phyloP scores from a whole-genome alignment of 2,113 vertebrate genomes.

The Manacus vitellinus region DNA sequence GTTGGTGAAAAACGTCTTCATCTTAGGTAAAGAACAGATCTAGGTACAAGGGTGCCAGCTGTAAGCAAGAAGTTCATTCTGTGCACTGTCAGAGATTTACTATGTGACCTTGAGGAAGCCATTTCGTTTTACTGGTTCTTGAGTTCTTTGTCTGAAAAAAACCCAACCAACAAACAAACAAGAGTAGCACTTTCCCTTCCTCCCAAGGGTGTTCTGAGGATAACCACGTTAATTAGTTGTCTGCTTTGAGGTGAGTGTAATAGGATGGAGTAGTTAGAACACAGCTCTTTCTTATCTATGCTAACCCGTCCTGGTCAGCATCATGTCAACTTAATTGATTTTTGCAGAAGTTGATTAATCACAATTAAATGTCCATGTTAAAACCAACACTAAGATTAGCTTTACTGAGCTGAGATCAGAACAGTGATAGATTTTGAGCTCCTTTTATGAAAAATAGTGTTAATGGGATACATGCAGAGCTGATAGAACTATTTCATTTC shows the following conservation, averaged over 20 bases:
- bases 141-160: neutral
- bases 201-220: neutral
- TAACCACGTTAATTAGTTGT: constrained; percentile 28
- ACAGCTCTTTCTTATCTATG: constrained; percentile 35
- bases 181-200: neutral
- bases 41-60: neutral
- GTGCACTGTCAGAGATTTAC: neutral
- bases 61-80: neutral
- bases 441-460: constrained; percentile 25
- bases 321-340: constrained; percentile 55
- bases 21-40: neutral
- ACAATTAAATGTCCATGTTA: constrained; percentile 39
- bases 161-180: neutral
- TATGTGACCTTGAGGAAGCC: neutral
- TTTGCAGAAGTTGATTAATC: constrained; percentile 43
- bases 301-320: constrained; percentile 34
- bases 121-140: neutral
- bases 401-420: constrained; percentile 44
- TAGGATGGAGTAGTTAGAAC: neutral
- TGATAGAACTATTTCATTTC: neutral
- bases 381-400: constrained; percentile 9
- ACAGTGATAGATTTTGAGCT: constrained; percentile 14
- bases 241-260: neutral
- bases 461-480: constrained; percentile 12
- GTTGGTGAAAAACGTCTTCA: neutral